Evolutionary conservation across 1,140 invertebrate species (phyloP).

Genomic region (Sarcophaga bullata): DNA sequence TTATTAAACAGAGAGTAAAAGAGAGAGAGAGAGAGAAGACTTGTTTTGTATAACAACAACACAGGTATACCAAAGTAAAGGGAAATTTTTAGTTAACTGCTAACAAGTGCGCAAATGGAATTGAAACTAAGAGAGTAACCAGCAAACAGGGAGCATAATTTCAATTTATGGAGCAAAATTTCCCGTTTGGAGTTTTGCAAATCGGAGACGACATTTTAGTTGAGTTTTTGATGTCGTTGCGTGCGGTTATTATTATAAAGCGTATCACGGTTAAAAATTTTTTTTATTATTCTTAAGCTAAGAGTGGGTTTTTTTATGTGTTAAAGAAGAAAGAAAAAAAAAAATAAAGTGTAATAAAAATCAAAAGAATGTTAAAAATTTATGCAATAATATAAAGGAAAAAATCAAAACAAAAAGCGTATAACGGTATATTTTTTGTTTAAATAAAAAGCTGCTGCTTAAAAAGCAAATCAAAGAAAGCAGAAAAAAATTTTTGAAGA

Average conservation of each 20-base stretch:
- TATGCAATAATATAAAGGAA: background rate
- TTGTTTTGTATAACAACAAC: too few relatives aligned
- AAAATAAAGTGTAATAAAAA: background rate
- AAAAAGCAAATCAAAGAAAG: background rate
- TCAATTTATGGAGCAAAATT: conserved; percentile 29
- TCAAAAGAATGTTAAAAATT: conserved; percentile 18
- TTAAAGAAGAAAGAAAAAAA: background rate
- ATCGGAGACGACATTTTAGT: background rate
- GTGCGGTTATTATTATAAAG: conserved; percentile 21
- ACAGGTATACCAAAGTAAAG: too few relatives aligned
- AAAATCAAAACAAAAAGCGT: too few relatives aligned
- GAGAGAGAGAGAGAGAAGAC: too few relatives aligned
- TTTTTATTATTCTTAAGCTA: conserved; percentile 1
- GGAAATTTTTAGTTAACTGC: background rate
- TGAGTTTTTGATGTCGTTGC: conserved; percentile 40
- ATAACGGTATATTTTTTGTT: too few relatives aligned
- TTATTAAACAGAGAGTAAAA: too few relatives aligned
- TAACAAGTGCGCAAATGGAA: conserved; percentile 16
- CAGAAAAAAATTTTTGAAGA: background rate
- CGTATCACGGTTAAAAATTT: background rate
- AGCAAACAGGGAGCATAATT: background rate
- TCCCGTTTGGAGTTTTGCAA: conserved; percentile 35
- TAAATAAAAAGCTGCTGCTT: background rate
- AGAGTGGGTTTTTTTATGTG: background rate
- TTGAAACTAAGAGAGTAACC: background rate